Evolutionary conservation across 2,888 invertebrate species (phyloP).

Genomic region (Nomada lathburiana): DNA sequence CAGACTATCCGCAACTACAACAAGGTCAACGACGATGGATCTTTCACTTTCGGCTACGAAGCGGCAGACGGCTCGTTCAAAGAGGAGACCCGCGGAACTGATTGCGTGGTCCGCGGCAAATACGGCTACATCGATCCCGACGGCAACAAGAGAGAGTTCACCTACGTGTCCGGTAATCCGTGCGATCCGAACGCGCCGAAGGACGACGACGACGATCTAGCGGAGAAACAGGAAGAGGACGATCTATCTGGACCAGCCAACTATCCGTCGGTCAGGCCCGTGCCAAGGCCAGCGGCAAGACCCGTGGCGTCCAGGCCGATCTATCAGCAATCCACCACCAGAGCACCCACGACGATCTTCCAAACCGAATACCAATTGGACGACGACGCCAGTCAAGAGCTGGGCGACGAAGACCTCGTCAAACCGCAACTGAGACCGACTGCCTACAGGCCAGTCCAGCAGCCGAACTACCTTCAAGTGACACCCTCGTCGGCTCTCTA

Average conservation of each 20-base stretch:
- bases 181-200: constrained; percentile 94
- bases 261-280: constrained; percentile 86
- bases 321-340: constrained; percentile 83
- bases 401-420: constrained; percentile 86
- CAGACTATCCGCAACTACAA: constrained; percentile 94
- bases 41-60: constrained; percentile 94
- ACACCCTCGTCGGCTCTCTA: constrained; percentile 77
- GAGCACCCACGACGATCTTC: constrained; percentile 89
- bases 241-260: constrained; percentile 87
- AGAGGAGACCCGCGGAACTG: constrained; percentile 93
- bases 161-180: constrained; percentile 94
- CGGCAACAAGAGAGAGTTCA: constrained; percentile 94
- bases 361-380: constrained; percentile 88
- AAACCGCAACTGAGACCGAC: constrained; percentile 85
- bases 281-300: constrained; percentile 76
- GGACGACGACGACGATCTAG: constrained; percentile 86
- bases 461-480: constrained; percentile 78
- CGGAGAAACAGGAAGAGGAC: constrained; percentile 86
- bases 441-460: constrained; percentile 83
- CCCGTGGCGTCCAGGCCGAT: constrained; percentile 84
- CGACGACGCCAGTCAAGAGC: constrained; percentile 86
- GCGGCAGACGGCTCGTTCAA: constrained; percentile 94
- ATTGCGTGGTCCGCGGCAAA: constrained; percentile 94
- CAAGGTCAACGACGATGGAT: constrained; percentile 93
- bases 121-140: constrained; percentile 95